phyloP scores from a whole-genome alignment of 2,797 vertebrate genomes.

The Phrynocephalus forsythii region DNA sequence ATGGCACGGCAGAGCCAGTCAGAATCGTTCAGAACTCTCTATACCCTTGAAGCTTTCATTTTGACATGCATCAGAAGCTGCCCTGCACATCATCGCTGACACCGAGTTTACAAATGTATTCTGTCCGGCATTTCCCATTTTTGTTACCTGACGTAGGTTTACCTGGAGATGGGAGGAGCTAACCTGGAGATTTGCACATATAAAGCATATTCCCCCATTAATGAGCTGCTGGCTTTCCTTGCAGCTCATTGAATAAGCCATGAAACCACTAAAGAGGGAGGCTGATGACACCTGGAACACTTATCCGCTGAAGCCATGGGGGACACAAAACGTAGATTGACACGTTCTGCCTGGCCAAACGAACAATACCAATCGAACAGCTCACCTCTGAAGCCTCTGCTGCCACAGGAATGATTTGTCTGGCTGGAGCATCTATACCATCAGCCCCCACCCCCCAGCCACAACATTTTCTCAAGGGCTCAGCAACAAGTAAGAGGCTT shows the following conservation, averaged over 20 bases:
- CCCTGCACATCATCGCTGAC: background rate
- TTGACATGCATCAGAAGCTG: background rate
- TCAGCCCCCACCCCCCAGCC: background rate
- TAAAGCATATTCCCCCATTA: background rate
- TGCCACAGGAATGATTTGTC: background rate
- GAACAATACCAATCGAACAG: background rate
- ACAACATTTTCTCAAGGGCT: background rate
- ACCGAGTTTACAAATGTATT: background rate
- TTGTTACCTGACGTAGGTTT: background rate
- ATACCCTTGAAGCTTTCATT: background rate
- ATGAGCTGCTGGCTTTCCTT: background rate
- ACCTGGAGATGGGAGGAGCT: background rate
- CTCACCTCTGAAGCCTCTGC: background rate
- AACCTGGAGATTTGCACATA: background rate
- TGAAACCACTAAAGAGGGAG: background rate
- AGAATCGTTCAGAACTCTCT: background rate
- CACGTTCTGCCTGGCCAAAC: constrained; percentile 1
- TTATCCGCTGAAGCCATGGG: background rate
- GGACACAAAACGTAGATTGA: background rate
- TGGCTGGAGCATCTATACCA: background rate
- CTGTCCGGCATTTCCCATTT: background rate
- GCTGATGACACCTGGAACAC: background rate
- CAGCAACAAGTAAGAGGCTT: background rate
- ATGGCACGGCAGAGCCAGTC: background rate
- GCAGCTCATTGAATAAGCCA: background rate